Percentiles rank a stretch among this genome's conserved stretches.
Evolutionary conservation across 2,113 vertebrate genomes (phyloP).

Genomic region (Perognathus longimembris): DNA sequence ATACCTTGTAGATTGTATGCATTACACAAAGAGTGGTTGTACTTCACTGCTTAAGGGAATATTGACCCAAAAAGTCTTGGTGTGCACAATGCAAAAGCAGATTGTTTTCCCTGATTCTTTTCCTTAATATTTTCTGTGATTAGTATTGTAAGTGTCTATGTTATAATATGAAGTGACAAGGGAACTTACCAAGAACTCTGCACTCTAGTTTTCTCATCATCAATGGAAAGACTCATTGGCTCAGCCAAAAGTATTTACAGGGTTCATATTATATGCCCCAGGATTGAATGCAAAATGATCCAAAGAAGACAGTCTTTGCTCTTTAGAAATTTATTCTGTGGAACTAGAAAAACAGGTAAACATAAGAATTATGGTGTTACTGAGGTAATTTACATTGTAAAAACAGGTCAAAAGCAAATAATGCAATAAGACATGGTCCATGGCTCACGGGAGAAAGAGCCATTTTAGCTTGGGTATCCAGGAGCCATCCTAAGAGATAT

Average conservation of each 20-base stretch:
- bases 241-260: not conserved
- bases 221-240: not conserved
- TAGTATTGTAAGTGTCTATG: not conserved
- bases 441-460: not conserved
- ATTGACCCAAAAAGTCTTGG: not conserved
- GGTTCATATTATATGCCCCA: not conserved
- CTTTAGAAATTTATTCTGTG: not conserved
- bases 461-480: not conserved
- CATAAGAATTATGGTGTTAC: not conserved
- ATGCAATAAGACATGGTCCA: not conserved
- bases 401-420: slow-evolving; percentile 24
- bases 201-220: not conserved
- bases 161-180: not conserved
- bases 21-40: not conserved
- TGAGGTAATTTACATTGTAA: not conserved
- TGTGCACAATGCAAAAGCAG: not conserved
- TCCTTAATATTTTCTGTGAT: not conserved
- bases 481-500: not conserved
- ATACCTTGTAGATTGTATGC: not conserved
- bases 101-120: not conserved
- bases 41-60: not conserved
- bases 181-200: not conserved
- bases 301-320: not conserved
- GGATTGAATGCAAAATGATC: not conserved
- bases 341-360: not conserved